phyloP scores from a whole-genome alignment of 2,888 invertebrate species.

The Rhodophaea formosa region DNA sequence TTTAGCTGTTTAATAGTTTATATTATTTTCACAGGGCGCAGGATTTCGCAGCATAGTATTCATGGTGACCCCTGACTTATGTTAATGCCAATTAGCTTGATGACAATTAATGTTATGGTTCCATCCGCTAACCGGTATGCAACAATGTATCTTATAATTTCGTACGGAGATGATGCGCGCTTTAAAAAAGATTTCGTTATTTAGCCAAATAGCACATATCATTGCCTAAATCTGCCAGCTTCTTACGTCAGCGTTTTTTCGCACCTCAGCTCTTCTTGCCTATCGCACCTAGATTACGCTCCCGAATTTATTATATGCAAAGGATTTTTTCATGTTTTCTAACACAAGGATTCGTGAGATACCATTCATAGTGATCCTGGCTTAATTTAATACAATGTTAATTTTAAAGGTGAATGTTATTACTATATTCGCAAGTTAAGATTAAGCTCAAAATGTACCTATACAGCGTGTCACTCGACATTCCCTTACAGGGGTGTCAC shows the following conservation, averaged over 20 bases:
- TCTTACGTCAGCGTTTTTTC: no score
- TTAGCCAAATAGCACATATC: neutral
- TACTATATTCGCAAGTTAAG: no score
- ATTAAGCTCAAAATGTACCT: no score
- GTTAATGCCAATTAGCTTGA: slow-evolving; percentile 36
- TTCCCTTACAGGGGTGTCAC: no score
- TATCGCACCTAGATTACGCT: no score
- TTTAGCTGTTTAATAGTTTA: slow-evolving; percentile 12
- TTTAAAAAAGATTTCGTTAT: slow-evolving; percentile 23
- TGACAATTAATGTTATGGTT: slow-evolving; percentile 34
- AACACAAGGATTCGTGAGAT: slow-evolving; percentile 36
- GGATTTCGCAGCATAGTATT: slow-evolving; percentile 30
- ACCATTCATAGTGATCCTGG: slow-evolving; percentile 28
- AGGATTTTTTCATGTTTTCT: slow-evolving; percentile 26
- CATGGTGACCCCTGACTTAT: slow-evolving; percentile 31
- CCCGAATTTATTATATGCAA: no score
- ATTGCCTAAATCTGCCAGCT: neutral
- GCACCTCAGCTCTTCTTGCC: no score
- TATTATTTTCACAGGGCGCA: no score
- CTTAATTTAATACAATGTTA: slow-evolving; percentile 32
- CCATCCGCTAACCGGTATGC: slow-evolving; percentile 57
- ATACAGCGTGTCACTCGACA: no score
- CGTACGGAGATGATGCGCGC: slow-evolving; percentile 22
- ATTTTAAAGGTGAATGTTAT: no score
- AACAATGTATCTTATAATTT: slow-evolving; percentile 40